Base-by-base conservation (phyloP, 2,113 vertebrate genomes). In the Lethenteron reissneri region DNA sequence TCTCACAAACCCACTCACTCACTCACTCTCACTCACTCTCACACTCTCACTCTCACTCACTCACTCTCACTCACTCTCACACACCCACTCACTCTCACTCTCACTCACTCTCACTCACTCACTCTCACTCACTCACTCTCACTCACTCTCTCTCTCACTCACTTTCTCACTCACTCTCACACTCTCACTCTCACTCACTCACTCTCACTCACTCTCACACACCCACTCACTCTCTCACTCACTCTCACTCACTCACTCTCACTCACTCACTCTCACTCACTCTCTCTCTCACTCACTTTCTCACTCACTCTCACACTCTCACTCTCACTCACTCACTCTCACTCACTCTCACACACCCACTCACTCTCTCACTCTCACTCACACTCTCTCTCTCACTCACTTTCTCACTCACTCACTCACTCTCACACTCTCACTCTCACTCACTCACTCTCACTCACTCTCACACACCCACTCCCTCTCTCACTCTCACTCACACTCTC, bases 331-430 rank as follows among this genome's bases (percentile, higher is more conserved):
- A 19, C 71, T 25, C 10, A 13, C 3, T 56, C 25, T 56, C 71
- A n/a, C n/a, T n/a, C n/a, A 19, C 17, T 19, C 17, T 19, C 17
- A 19, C 17, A 19, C 17, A 19, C 17, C 41, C 71, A 57, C 71
- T 12, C 17, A 19, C 71, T 8, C 11, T 21, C 41, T 71, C 41
- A 57, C 71, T 2, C 41, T 56, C 10, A 13, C 57, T 60, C 71
- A 57, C 71, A 21, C 69, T 70, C 69, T 70, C 7, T 11, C 9
- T 71, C 71, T 58, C 71, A 21, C 71, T 69, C 71, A 13, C 71
- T 25, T 8, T 57, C 69, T 19, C 69, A 70, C 9, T 14, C 69
- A 21, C 14, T 19, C 69, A 70, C 69, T 70, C 69, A 14, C 69
- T 70, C 69, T 11, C 69, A 19, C 69, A 3, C 69, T 19, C 9